Evolutionary conservation across 2,797 vertebrate species (phyloP), one percentile per base, ranked within the genome.

Genomic region (Dallia pectoralis): DNA sequence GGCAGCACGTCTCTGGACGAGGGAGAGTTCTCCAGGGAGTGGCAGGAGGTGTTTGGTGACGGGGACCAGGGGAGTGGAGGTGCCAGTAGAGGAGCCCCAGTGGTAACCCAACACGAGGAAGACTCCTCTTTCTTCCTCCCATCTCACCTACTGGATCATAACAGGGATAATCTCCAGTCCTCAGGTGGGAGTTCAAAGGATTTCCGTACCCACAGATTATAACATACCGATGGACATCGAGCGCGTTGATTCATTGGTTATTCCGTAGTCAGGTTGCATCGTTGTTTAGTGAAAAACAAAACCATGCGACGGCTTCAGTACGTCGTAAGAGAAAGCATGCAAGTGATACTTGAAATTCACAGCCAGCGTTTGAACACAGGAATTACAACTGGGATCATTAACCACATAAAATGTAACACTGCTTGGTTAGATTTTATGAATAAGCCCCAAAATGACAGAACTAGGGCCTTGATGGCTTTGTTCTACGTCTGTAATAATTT

Each of bases 91-190:
- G 77, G 74, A 8, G 85, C 74, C 11, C 44, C 74, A 0, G 36
- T 27, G 53, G 89, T 89, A 82, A 85, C 53, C 49, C 83, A 47
- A 91, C 93, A 89, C 0, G 53, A 77, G 47, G 82, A 92, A 0
- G 74, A 81, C 30, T 79, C 83, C 0, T 92, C 94, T 19, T 94
- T 94, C 78, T 99, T 96, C 84, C 91, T 98, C 22, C 97, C 97
- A 0, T 98, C 97, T 0, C 95, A 96, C 82, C 94, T 99, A n/a
- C 82, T 98, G 82, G 97, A 99, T 89, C 95, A 95, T 92, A 95
- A 94, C 79, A 90, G 95, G 89, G 93, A 91, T 72, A 90, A 93
- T 69, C 85, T 91, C 40, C 94, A 93, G 87, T 93, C 95, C 0
- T 90, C 93, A 80, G 96, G 97, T 97, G 74, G 84, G 92, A 87